phyloP scores from a whole-genome alignment of 2,888 invertebrate species.

The Dione juno region DNA sequence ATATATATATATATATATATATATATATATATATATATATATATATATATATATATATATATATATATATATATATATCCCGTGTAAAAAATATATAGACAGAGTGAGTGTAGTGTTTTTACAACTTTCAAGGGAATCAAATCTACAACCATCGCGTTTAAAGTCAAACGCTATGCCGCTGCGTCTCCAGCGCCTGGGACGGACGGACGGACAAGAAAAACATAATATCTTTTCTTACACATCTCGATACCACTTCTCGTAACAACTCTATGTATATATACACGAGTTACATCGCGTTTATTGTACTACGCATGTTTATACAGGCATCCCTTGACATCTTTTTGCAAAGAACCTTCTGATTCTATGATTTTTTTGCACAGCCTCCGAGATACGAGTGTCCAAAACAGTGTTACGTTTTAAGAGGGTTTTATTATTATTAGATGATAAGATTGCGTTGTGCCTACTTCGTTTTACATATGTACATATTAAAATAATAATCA shows the following conservation, averaged over 20 bases:
- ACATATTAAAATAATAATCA: too few relatives aligned
- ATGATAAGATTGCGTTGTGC: conserved; percentile 4
- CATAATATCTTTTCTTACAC: background rate
- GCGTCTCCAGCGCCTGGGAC: too few relatives aligned
- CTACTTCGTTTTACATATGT: background rate
- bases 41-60: too few relatives aligned
- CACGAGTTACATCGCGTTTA: conserved; percentile 28
- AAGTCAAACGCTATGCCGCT: background rate
- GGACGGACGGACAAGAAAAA: too few relatives aligned
- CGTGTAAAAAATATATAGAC: too few relatives aligned
- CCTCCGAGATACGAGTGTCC: background rate
- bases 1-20: too few relatives aligned
- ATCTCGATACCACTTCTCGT: conserved; percentile 11
- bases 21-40: too few relatives aligned
- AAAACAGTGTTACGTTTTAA: background rate
- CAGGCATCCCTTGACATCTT: conserved; percentile 32
- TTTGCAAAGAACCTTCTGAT: conserved; percentile 20
- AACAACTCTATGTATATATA: background rate
- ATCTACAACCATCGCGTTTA: background rate
- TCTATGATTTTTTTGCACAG: conserved; percentile 11
- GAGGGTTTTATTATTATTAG: conserved; percentile 7
- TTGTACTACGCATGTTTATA: conserved; percentile 29
- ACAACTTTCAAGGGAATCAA: too few relatives aligned
- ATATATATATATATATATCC: too few relatives aligned
- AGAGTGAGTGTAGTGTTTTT: too few relatives aligned